Evolutionary conservation across 2,797 vertebrate species (phyloP).

Genomic region (Hipposideros larvatus): DNA sequence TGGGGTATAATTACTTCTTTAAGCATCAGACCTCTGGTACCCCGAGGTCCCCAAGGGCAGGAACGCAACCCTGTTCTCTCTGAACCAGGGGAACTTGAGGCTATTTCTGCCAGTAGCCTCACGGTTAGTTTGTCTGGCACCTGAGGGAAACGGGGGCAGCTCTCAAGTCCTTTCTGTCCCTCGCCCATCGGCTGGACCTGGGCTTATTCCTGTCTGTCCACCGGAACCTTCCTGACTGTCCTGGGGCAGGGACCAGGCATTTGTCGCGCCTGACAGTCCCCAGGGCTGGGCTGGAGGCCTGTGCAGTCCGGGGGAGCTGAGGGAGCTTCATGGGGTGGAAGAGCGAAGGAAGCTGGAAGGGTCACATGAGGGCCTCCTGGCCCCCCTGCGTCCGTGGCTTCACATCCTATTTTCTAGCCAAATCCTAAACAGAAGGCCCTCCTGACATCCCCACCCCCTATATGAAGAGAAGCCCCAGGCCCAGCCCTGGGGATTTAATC

Average conservation of each 20-base stretch:
- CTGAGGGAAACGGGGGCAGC: background rate
- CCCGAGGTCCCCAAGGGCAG: background rate
- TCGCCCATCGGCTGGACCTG: background rate
- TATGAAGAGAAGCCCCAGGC: background rate
- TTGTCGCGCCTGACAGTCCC: rapidly evolving
- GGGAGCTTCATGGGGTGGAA: background rate
- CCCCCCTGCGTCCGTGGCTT: too few relatives aligned
- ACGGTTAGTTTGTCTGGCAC: background rate
- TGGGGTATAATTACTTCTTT: background rate
- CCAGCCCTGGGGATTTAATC: background rate
- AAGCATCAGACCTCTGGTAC: background rate
- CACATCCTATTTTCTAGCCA: background rate
- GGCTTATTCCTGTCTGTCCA: background rate
- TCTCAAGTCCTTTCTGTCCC: background rate
- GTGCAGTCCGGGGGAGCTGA: rapidly evolving
- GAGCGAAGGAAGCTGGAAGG: rapidly evolving
- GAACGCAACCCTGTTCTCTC: rapidly evolving
- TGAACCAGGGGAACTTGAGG: background rate
- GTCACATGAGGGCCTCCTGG: rapidly evolving
- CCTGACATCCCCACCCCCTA: background rate
- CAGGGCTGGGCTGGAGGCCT: background rate
- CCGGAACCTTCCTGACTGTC: background rate
- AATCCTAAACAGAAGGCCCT: background rate
- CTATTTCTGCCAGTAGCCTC: background rate
- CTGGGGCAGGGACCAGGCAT: background rate